Percentiles rank a stretch among this genome's conserved stretches.
Evolutionary conservation across 1,140 invertebrate species (phyloP).

Genomic region (Leptinotarsa lineolata): DNA sequence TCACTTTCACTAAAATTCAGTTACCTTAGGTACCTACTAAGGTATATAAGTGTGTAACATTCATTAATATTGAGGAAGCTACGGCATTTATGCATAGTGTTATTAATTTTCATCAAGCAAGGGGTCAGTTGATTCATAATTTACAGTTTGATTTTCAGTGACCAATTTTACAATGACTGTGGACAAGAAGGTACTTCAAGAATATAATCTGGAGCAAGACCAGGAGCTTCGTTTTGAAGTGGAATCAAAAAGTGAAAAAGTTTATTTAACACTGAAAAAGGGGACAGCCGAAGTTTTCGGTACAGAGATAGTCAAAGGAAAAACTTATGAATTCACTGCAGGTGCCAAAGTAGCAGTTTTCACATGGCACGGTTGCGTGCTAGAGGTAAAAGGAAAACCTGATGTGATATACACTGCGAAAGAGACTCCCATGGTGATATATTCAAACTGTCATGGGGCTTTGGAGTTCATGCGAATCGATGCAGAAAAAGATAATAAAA

Average conservation of each 20-base stretch:
- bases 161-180: constrained; percentile 29
- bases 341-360: constrained; percentile 96
- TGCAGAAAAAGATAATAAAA: constrained; percentile 72
- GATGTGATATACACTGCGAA: constrained; percentile 93
- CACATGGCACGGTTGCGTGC: constrained; percentile 91
- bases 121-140: too few relatives aligned
- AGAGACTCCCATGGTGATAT: constrained; percentile 95
- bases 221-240: constrained; percentile 93
- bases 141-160: not conserved
- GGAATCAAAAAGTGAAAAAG: constrained; percentile 84
- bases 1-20: too few relatives aligned
- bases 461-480: constrained; percentile 86
- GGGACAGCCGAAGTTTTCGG: constrained; percentile 97
- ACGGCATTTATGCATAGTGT: too few relatives aligned
- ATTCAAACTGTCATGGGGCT: constrained; percentile 93
- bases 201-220: constrained; percentile 86
- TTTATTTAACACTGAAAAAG: constrained; percentile 80
- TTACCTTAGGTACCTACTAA: too few relatives aligned
- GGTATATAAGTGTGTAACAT: too few relatives aligned
- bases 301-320: constrained; percentile 92
- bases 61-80: too few relatives aligned
- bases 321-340: constrained; percentile 85
- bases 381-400: constrained; percentile 83
- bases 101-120: too few relatives aligned
- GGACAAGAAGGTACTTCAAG: constrained; percentile 58